Percentiles rank a stretch among this genome's conserved stretches.
phyloP scores from a whole-genome alignment of 2,113 vertebrate genomes.

The Gorilla gorilla region DNA sequence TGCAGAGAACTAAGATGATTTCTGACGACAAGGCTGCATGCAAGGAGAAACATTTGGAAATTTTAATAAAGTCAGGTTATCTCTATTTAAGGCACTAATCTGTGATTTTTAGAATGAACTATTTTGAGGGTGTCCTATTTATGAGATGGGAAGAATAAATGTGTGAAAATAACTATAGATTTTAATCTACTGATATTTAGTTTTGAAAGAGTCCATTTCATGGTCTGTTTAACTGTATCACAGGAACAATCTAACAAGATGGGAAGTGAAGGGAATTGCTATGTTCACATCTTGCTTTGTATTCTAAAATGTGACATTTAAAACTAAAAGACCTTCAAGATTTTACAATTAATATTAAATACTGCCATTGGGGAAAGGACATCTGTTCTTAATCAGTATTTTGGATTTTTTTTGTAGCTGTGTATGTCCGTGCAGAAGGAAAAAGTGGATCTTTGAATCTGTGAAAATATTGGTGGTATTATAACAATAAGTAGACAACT shows the following conservation, averaged over 20 bases:
- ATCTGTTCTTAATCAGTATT: slow-evolving; percentile 46
- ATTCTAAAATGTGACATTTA: slow-evolving; percentile 53
- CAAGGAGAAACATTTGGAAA: neutral
- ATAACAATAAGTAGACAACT: slow-evolving; percentile 62
- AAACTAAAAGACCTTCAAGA: slow-evolving; percentile 22
- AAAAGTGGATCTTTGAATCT: slow-evolving; percentile 46
- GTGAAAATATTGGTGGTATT: slow-evolving; percentile 45
- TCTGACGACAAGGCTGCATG: neutral
- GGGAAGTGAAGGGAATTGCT: slow-evolving; percentile 43
- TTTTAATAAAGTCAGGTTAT: slow-evolving; percentile 39
- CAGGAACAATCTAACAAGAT: slow-evolving; percentile 57
- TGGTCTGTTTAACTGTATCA: slow-evolving; percentile 61
- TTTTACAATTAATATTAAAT: slow-evolving; percentile 62
- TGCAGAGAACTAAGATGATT: neutral
- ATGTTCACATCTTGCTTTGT: slow-evolving; percentile 43
- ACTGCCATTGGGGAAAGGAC: neutral
- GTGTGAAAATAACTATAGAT: slow-evolving; percentile 46
- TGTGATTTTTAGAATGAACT: slow-evolving; percentile 1
- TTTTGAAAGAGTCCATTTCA: slow-evolving; percentile 68
- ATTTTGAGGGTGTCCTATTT: neutral
- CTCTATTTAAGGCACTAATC: slow-evolving; percentile 33
- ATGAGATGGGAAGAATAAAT: slow-evolving; percentile 14
- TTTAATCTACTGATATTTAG: slow-evolving; percentile 69
- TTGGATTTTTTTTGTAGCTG: neutral
- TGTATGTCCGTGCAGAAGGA: neutral